Conservation (phyloP, 2,797 vertebrate species). For the Gobionotothen gibberifrons region DNA sequence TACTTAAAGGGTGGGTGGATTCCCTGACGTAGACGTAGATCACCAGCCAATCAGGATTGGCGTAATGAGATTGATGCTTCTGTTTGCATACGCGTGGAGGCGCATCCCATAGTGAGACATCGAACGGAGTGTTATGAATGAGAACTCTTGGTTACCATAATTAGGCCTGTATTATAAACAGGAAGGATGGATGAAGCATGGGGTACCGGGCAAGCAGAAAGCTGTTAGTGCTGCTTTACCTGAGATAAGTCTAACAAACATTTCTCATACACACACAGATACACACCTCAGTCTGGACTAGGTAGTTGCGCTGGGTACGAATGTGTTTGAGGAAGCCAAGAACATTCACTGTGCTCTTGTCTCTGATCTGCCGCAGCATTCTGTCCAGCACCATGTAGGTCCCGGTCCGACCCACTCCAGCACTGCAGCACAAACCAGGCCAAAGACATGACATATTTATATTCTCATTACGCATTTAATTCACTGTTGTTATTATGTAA, state of each 20-base stretch:
- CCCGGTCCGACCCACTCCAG: slow-evolving; percentile 94
- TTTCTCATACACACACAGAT: background rate
- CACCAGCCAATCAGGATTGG: too few species aligned
- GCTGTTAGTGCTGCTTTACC: too few species aligned
- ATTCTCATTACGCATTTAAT: background rate
- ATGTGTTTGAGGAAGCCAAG: slow-evolving; percentile 97
- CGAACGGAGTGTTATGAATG: too few species aligned
- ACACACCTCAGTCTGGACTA: slow-evolving; percentile 94
- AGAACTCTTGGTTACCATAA: background rate
- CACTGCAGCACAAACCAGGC: slow-evolving; percentile 78
- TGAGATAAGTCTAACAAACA: too few species aligned
- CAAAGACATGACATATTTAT: background rate
- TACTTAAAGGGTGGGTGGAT: too few species aligned
- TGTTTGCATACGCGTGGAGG: too few species aligned
- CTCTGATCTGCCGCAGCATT: slow-evolving; percentile 95
- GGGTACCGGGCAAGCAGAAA: background rate
- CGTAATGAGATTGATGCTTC: too few species aligned
- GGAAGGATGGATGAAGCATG: background rate
- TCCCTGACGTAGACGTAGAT: too few species aligned
- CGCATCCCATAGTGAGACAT: too few species aligned
- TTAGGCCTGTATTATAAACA: background rate
- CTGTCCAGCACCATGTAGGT: slow-evolving; percentile 97
- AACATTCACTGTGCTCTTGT: slow-evolving; percentile 93
- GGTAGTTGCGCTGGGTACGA: slow-evolving; percentile 96
- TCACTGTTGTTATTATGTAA: background rate